Conservation (phyloP, 35 echinoderm and acorn worm species). For the Anneissia japonica region DNA sequence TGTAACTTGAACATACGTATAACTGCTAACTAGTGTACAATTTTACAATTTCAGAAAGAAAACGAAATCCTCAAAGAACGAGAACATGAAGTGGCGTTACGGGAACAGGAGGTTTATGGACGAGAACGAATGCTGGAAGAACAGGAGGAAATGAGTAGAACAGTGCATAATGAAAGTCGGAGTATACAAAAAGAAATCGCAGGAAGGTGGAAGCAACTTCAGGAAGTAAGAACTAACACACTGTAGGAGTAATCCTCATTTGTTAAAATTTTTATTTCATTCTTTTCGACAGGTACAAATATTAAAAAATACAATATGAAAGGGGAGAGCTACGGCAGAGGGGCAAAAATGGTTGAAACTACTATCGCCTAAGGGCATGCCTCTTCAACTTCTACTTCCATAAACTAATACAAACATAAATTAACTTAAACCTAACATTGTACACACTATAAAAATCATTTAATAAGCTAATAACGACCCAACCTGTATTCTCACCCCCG, state of each 20-base stretch:
- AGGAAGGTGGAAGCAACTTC: conserved; percentile 26
- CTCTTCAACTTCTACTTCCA: neutral
- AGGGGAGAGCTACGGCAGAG: neutral
- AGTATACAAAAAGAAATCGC: conserved; percentile 50
- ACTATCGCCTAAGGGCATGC: neutral
- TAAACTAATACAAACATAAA: too few relatives aligned
- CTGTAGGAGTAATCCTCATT: neutral
- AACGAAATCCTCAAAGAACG: neutral
- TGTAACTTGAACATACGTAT: too few relatives aligned
- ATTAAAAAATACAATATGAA: neutral
- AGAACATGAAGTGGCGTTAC: neutral
- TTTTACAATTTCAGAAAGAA: conserved; percentile 20
- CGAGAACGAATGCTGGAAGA: conserved; percentile 34
- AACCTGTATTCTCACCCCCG: too few relatives aligned
- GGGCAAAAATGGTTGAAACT: neutral
- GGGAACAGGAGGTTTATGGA: conserved; percentile 32
- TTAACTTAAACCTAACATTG: too few relatives aligned
- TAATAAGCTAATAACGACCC: too few relatives aligned
- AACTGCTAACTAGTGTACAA: neutral
- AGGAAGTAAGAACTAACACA: conserved; percentile 62
- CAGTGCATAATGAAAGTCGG: conserved; percentile 6
- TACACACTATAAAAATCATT: too few relatives aligned
- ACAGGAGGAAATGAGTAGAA: conserved; percentile 14
- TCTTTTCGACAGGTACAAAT: neutral
- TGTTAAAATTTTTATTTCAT: neutral